Base-by-base conservation (phyloP, 2,797 vertebrate species). In the Threskiornis aethiopicus region DNA sequence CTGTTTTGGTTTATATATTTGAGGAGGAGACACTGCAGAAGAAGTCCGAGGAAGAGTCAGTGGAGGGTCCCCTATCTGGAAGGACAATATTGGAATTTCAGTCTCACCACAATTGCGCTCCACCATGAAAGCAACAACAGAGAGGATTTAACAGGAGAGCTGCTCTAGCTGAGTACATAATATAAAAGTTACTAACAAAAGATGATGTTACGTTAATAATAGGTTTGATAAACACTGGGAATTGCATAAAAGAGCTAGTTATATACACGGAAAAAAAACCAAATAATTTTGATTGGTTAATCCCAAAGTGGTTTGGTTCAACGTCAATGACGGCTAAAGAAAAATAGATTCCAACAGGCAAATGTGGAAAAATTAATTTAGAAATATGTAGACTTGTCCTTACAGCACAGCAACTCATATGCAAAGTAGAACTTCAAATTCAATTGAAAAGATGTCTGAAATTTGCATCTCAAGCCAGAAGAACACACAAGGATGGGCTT, bases 361-460 rank as follows among this genome's bases (percentile, higher is more conserved):
- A 78, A 66, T 0, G 6, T 11, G 37, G 46, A 15, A 33, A 67
- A 41, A 35, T 4, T 28, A 20, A 16, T 18, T 52, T 31, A 28
- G 64, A 24, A 67, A 42, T 16, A 9, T 16, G 24, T 1, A 33
- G 19, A 9, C 9, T 46, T 18, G 31, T 55, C 37, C 70, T 51
- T 4, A 35, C 7, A 61, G 78, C 59, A 44, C 46, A 75, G 82
- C 4, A 35, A 20, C 5, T 35, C 2, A 0, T 5, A 7, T 1
- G 26, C 9, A 17, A 28, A 47, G 66, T 0, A 44, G 71, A 49
- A 2, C 31, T 16, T 52, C n/a, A 6, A 6, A 1, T 4, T 6
- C 10, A 21, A 12, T 1, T 28, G 59, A 12, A n/a, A 58, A 59
- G 29, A 14, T 37, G 28, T 14, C 35, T 12, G 24, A 24, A 18